Evolutionary conservation across 2,888 invertebrate species (phyloP).

Genomic region (Cordilura impudica): DNA sequence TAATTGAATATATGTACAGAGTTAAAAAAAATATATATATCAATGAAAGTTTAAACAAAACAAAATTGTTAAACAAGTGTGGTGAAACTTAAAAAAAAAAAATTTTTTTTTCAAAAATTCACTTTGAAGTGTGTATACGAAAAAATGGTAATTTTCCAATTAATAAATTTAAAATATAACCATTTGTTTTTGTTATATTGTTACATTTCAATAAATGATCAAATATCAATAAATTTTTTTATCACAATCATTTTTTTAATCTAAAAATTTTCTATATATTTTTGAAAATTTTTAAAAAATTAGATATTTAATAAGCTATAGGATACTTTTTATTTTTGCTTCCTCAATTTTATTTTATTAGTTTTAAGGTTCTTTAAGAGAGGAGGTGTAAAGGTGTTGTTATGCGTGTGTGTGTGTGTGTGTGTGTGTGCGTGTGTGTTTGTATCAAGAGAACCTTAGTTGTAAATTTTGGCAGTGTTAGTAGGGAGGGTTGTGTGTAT

Average conservation of each 20-base stretch:
- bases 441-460: not conserved
- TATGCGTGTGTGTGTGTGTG: not conserved
- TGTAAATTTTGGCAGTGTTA: not conserved
- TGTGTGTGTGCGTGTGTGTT: not conserved
- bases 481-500: conserved; percentile 32
- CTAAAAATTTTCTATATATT: not conserved
- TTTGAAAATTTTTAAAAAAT: conserved; percentile 11
- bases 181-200: conserved; percentile 33
- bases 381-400: not conserved
- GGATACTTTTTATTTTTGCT: conserved; percentile 22
- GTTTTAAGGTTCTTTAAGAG: conserved; percentile 35
- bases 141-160: conserved; percentile 55
- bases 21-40: not conserved
- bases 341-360: conserved; percentile 40
- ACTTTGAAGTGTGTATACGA: conserved; percentile 58
- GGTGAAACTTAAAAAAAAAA: conserved; percentile 3
- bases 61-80: not conserved
- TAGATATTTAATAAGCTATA: conserved; percentile 23
- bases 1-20: not conserved
- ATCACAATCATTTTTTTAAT: not conserved
- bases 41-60: not conserved
- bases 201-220: not conserved
- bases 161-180: not conserved
- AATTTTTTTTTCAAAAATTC: conserved; percentile 11
- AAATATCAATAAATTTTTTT: not conserved